A percentile compares a stretch with the other conserved stretches of the same genome.
Conservation (phyloP, 2,888 invertebrate species). For the Sminthurides aquaticus region DNA sequence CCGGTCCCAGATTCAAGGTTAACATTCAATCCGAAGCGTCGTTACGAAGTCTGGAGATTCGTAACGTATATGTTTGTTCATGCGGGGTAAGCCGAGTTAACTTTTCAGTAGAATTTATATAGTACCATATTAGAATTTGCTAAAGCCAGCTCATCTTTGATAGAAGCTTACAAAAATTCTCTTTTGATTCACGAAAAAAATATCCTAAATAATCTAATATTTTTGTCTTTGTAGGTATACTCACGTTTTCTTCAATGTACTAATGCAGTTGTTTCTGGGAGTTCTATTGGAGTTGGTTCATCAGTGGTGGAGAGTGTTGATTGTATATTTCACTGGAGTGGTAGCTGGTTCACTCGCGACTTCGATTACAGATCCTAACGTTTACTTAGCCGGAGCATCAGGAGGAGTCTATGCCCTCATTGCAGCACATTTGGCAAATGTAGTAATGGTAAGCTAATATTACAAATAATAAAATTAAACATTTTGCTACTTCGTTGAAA, state of each 20-base stretch:
- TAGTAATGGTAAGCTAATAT: constrained; percentile 64
- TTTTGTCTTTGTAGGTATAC: constrained; percentile 56
- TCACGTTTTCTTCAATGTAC: constrained; percentile 81
- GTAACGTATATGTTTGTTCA: constrained; percentile 94
- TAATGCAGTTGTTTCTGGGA: constrained; percentile 87
- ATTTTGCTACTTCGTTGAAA: background rate
- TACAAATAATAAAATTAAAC: constrained; percentile 1
- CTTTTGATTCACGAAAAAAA: background rate
- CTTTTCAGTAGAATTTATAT: too few relatives aligned
- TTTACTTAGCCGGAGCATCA: constrained; percentile 83
- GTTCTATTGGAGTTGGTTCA: constrained; percentile 95
- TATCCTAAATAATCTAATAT: background rate
- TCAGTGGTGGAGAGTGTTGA: constrained; percentile 73
- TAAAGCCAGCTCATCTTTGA: too few relatives aligned
- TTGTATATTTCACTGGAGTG: constrained; percentile 77
- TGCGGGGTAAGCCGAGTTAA: constrained; percentile 64
- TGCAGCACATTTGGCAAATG: constrained; percentile 85
- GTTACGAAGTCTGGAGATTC: constrained; percentile 87
- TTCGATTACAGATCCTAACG: constrained; percentile 67
- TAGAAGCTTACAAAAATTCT: too few relatives aligned
- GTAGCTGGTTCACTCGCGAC: constrained; percentile 75
- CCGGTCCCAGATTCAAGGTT: constrained; percentile 74
- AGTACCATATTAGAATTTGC: too few relatives aligned
- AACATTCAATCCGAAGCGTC: constrained; percentile 78
- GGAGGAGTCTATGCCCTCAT: constrained; percentile 92